Evolutionary conservation across 2,113 vertebrate species (phyloP), one percentile per base, ranked within the genome.

Genomic region (Cavia porcellus): DNA sequence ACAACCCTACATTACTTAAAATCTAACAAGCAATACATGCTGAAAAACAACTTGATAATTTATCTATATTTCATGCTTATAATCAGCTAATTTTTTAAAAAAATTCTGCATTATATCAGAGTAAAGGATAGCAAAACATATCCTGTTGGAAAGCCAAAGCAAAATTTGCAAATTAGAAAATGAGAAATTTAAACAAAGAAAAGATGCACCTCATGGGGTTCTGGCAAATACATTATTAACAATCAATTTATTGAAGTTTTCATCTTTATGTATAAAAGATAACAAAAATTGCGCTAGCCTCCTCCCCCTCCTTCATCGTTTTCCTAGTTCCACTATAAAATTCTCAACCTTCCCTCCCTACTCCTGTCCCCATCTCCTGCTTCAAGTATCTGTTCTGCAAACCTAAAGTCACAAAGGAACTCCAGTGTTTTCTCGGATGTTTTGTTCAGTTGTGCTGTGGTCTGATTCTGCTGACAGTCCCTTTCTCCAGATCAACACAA

Each of bases 1-100:
- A 84, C 30, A 59, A 68, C 35, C 32, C 52, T 96, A 22, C 5
- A 38, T 93, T 96, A 90, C 89, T 96, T 94, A 96, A 92, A 91
- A 82, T 66, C 86, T 96, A 96, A 83, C 64, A 92, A 95, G 68
- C 62, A 95, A 96, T 94, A 59, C 55, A 90, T 13, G 42, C 35
- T 81, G 81, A 66, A 91, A 94, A 84, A 50, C 7, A 92, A 89
- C 89, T 96, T 62, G 28, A 42, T 94, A 61, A 91, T 85, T 47
- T 59, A 25, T 64, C 59, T 95, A 0, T 35, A 90, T 68, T 80
- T 89, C 90, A 89, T 24, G 86, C 45, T 68, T 57, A 84, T 3
- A 83, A 75, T 77, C 38, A 55, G 66, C 62, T 94, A 91, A 79
- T 86, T 90, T 61, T 96, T 93, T 45, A 86, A 35, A 15, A 10